Evolutionary conservation across 2,113 vertebrate genomes (phyloP).

Genomic region (Cynocephalus volans): DNA sequence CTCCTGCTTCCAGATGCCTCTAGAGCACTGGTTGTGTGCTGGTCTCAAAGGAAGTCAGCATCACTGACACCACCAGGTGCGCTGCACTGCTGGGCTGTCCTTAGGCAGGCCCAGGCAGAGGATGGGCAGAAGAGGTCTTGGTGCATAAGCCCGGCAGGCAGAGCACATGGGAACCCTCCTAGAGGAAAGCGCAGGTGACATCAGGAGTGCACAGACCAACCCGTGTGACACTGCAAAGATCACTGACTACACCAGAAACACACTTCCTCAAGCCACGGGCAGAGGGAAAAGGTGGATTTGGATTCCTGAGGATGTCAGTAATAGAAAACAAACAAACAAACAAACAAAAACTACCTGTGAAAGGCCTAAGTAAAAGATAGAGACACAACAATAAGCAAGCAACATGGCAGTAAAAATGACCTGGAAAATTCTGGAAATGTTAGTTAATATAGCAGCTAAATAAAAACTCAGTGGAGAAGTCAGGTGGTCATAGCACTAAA

Average conservation of each 20-base stretch:
- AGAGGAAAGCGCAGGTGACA: fast-evolving
- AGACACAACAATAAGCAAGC: no score
- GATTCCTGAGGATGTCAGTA: no score
- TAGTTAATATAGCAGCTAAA: no score
- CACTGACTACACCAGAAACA: fast-evolving
- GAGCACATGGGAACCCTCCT: not conserved
- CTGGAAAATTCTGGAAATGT: no score
- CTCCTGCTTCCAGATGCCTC: not conserved
- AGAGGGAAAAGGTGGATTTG: no score
- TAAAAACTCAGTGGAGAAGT: no score
- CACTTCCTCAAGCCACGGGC: no score
- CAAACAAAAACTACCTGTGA: not conserved
- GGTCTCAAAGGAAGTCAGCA: not conserved
- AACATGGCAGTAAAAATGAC: no score
- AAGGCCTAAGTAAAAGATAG: not conserved
- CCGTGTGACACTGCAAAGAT: not conserved
- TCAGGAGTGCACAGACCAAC: not conserved
- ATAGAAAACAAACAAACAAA: not conserved
- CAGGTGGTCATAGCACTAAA: no score
- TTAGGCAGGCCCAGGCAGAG: not conserved
- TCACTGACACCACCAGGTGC: no score
- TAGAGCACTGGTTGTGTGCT: not conserved
- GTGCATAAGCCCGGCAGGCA: no score
- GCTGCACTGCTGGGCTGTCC: not conserved
- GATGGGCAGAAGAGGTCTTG: not conserved